Evolutionary conservation across 1,140 invertebrate genomes (phyloP), one percentile per base, ranked within the genome.

Genomic region (Rhopalosiphum maidis): DNA sequence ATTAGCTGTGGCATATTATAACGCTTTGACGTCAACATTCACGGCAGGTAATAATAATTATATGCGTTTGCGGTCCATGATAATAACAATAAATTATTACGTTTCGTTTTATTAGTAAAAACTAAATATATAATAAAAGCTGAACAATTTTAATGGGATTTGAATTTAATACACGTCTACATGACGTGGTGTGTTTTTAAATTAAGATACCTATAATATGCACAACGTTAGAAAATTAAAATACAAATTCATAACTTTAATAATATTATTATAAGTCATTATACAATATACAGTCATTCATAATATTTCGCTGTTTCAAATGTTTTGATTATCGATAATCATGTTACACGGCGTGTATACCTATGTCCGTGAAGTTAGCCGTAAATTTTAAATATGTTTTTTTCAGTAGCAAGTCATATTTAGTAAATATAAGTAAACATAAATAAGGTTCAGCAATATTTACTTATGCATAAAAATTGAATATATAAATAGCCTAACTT

Each of bases 81-180:
- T 77, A 77, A 5, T 77, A 77, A 77, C 60, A 77, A 68, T 51
- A 51, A 51, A 51, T n/a, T n/a, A 15, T 2, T 37, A 37, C 1
- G n/a, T 77, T n/a, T 77, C n/a, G 30, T 77, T 77, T 68, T n/a
- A 77, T 77, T 77, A 77, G 60, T n/a, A n/a, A 77, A 35, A 77
- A 68, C 4, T 30, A 60, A 68, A 68, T 51, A 21, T 18, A n/a
- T 68, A n/a, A 77, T 77, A 77, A n/a, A 11, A 11, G 0, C 0
- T 2, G 4, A 77, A 15, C 18, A 77, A n/a, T 68, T 30, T 15
- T n/a, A n/a, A n/a, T 77, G 60, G 4, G 7, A 77, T 18, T n/a
- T 15, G 30, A n/a, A 77, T 77, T 77, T n/a, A 21, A n/a, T 18
- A 18, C 15, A 0, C 30, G 0, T 77, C 4, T 3, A 4, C 0